These are phyloP conservation scores for Paracanthobrama guichenoti DNA, from an alignment of 2,113 vertebrate species.

Conservation along the genomic window DNA sequence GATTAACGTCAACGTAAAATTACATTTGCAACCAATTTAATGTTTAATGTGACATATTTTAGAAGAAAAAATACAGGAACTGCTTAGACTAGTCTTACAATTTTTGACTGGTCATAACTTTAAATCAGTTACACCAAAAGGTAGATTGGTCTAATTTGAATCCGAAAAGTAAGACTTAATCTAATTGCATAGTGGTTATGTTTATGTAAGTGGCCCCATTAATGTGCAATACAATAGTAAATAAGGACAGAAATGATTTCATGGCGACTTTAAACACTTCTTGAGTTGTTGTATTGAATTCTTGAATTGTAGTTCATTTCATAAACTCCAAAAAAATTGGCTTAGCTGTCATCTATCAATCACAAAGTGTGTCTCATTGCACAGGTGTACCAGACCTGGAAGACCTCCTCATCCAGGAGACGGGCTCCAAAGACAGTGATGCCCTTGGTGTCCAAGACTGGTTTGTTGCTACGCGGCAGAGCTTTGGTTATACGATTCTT, in stretches of 20 bases:
- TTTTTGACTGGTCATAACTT: too few relatives aligned
- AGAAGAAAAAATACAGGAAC: not conserved
- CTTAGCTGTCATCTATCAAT: slow-evolving; percentile 1
- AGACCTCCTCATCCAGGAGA: slow-evolving; percentile 86
- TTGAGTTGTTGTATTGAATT: too few relatives aligned
- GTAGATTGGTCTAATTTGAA: too few relatives aligned
- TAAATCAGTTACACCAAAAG: too few relatives aligned
- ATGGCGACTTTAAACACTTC: not conserved
- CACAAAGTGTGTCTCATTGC: not conserved
- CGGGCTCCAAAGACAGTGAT: slow-evolving; percentile 87
- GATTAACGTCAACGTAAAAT: not conserved
- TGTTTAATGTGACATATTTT: not conserved
- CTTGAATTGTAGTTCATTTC: not conserved
- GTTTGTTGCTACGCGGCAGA: slow-evolving; percentile 77
- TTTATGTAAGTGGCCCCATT: too few relatives aligned
- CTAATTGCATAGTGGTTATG: too few relatives aligned
- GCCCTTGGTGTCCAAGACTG: slow-evolving; percentile 82
- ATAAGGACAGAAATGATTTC: not conserved
- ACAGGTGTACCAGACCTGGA: slow-evolving; percentile 77
- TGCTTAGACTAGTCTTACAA: too few relatives aligned
- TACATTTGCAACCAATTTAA: not conserved
- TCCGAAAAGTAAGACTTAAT: too few relatives aligned
- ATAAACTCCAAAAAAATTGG: not conserved
- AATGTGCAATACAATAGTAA: not conserved
- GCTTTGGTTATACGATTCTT: slow-evolving; percentile 83